Evolutionary conservation across 2,888 invertebrate species (phyloP), one percentile per base, ranked within the genome.

Genomic region (Odontothrips loti): DNA sequence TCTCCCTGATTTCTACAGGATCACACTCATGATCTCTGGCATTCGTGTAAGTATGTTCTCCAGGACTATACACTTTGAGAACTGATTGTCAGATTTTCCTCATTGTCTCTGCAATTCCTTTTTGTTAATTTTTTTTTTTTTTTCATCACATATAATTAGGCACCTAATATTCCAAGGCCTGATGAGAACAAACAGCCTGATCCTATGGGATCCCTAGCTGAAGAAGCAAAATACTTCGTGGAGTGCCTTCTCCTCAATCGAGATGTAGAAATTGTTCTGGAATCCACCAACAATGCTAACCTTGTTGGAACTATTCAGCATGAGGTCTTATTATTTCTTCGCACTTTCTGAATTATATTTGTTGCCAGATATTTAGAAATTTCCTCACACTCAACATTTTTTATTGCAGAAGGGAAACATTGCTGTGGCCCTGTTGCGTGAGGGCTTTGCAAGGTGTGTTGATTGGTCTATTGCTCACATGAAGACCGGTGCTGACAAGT

Each of bases 11-110:
- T 97, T 93, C 87, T 93, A 96, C 85, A 95, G 97, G 86, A 92
- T 99, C 82, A 99, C 97, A 0, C 88, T 99, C 82, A 97, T 98
- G 95, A 92, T 99, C 83, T 95, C 98, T 80, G 99, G 99, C 82
- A 96, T 99, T 84, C 90, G 94, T 86, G 93, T 93, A 87, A 90
- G 90, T 88, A 47, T 34, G 29, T 80, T 43, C 43, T 81, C 47
- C 51, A 75, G 43, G 78, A 81, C 80, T n/a, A 43, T 63, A 79
- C 80, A 58, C n/a, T n/a, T 79, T 80, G 51, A 79, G n/a, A 81
- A 34, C 80, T 15, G 34, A 80, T 82, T 23, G 80, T 82, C 34
- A 43, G 6, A 43, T 43, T 43, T 43, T 43, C n/a, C n/a, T n/a
- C n/a, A n/a, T n/a, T n/a, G n/a, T n/a, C 34, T 63, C 27, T 23